phyloP scores from a whole-genome alignment of 2,113 vertebrate genomes.

The Corythaeola cristata region DNA sequence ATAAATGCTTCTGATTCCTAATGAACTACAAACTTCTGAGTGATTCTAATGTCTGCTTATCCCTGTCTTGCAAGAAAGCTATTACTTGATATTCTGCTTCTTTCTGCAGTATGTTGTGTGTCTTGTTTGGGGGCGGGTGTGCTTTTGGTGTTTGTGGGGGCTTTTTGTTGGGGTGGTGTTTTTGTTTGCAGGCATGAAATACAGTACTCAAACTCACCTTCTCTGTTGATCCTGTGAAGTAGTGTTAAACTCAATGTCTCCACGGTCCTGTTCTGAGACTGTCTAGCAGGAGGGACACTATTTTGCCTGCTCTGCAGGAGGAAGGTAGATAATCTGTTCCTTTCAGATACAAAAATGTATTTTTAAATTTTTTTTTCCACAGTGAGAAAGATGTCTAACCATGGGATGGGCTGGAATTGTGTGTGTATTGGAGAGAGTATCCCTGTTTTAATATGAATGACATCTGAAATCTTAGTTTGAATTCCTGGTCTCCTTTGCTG shows the following conservation, averaged over 20 bases:
- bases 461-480: background rate
- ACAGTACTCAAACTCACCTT: background rate
- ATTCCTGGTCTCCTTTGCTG: background rate
- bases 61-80: background rate
- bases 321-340: background rate
- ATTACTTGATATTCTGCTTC: background rate
- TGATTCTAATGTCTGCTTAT: background rate
- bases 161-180: background rate
- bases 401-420: background rate
- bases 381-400: background rate
- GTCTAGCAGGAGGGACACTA: background rate
- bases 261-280: background rate
- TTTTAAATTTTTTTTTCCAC: background rate
- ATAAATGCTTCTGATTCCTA: background rate
- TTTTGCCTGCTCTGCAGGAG: background rate
- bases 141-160: background rate
- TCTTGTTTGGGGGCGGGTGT: background rate
- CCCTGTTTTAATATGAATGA: background rate
- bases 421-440: background rate
- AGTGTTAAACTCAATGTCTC: background rate
- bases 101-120: background rate
- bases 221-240: background rate
- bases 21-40: background rate
- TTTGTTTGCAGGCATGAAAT: background rate
- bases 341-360: background rate